Conservation (phyloP, 2,888 invertebrate species). For the Andricus curvator region DNA sequence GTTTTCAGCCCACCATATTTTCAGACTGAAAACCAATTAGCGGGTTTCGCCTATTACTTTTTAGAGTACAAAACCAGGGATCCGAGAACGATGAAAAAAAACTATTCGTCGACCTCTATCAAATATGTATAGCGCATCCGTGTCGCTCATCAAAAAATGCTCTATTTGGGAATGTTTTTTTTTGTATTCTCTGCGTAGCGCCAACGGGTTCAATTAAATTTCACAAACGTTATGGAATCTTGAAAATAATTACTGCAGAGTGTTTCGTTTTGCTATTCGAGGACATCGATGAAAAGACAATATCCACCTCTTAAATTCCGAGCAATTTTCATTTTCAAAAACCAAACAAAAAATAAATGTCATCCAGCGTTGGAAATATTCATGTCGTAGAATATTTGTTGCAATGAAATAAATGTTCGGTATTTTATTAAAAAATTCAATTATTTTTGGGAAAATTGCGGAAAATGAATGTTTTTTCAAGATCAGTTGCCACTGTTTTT, state of each 20-base stretch:
- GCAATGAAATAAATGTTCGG: not conserved
- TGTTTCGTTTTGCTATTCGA: not conserved
- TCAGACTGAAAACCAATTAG: constrained; percentile 36
- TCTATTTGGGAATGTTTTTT: constrained; percentile 20
- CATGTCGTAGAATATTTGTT: not conserved
- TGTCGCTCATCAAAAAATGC: constrained; percentile 25
- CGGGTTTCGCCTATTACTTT: constrained; percentile 32
- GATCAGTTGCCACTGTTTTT: not conserved
- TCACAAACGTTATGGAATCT: constrained; percentile 18
- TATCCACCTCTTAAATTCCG: not conserved
- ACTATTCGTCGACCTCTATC: constrained; percentile 1
- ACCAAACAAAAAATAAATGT: not conserved
- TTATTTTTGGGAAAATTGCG: too few species aligned
- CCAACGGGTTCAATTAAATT: constrained; percentile 37
- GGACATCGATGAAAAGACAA: not conserved
- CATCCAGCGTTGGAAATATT: too few species aligned
- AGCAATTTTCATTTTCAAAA: not conserved
- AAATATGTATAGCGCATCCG: constrained; percentile 26
- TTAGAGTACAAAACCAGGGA: constrained; percentile 29
- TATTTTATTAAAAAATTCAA: too few species aligned
- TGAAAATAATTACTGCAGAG: constrained; percentile 24
- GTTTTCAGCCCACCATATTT: constrained; percentile 37
- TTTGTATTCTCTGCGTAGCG: not conserved
- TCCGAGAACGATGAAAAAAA: constrained; percentile 7
- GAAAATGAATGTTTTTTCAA: too few species aligned